A percentile compares a stretch with the other conserved stretches of the same genome.
Evolutionary conservation across 2,797 vertebrate genomes (phyloP).

Genomic region (Arnoldichthys spilopterus): DNA sequence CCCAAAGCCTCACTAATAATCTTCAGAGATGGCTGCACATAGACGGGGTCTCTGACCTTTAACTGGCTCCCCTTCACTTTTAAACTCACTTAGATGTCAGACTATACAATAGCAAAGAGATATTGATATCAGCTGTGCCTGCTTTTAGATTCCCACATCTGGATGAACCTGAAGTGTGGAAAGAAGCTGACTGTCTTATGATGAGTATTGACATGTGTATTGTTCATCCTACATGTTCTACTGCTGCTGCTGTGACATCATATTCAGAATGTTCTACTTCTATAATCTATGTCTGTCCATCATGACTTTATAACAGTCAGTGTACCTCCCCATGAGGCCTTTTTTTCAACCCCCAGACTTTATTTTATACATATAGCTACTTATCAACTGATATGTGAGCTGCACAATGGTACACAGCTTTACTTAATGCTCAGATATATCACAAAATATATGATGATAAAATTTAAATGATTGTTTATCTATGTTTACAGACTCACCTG

Average conservation of each 20-base stretch:
- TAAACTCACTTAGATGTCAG: slow-evolving; percentile 21
- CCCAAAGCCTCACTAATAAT: slow-evolving; percentile 39
- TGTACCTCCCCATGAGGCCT: background rate
- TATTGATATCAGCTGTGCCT: background rate
- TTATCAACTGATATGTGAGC: background rate
- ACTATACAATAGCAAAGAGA: slow-evolving; percentile 27
- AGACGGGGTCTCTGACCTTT: slow-evolving; percentile 15
- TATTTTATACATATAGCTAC: background rate
- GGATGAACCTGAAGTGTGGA: slow-evolving; percentile 4
- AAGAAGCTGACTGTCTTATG: background rate
- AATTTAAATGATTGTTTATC: no score
- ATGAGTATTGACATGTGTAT: background rate
- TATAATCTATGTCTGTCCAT: background rate
- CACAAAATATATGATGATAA: background rate
- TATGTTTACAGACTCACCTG: slow-evolving; percentile 66
- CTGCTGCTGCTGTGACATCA: slow-evolving; percentile 1
- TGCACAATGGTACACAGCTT: background rate
- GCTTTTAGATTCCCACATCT: slow-evolving; percentile 7
- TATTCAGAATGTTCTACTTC: background rate
- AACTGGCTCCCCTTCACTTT: slow-evolving; percentile 31
- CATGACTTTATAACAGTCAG: background rate
- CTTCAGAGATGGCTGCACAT: slow-evolving; percentile 11
- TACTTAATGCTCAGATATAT: background rate
- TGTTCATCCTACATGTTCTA: background rate
- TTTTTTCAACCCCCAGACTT: background rate